phyloP scores from a whole-genome alignment of 2,797 vertebrate genomes.

The Rhadinocentrus ornatus region DNA sequence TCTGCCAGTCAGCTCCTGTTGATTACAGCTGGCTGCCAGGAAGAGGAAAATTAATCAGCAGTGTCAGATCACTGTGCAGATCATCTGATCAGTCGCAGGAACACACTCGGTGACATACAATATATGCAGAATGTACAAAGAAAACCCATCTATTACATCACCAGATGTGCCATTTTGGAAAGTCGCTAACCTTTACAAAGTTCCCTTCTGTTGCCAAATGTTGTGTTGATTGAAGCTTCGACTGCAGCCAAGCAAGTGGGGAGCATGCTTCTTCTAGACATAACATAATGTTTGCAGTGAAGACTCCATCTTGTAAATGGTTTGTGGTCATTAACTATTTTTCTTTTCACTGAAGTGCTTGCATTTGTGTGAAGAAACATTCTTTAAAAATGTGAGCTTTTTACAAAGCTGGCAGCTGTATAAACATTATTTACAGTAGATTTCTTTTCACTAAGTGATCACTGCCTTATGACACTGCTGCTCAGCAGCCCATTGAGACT shows the following conservation, averaged over 20 bases:
- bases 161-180: slow-evolving; percentile 33
- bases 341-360: slow-evolving; percentile 18
- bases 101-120: slow-evolving; percentile 44
- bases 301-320: slow-evolving; percentile 1
- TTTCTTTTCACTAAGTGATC: neutral
- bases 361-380: slow-evolving; percentile 1
- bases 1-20: slow-evolving; percentile 76
- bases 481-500: neutral
- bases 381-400: slow-evolving; percentile 1
- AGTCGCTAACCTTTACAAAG: slow-evolving; percentile 55
- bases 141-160: slow-evolving; percentile 38
- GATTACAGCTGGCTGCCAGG: slow-evolving; percentile 76
- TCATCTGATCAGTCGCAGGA: slow-evolving; percentile 60
- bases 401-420: neutral
- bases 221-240: slow-evolving; percentile 12
- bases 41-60: slow-evolving; percentile 68
- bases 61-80: slow-evolving; percentile 65
- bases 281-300: slow-evolving; percentile 13
- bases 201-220: slow-evolving; percentile 42
- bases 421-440: no score
- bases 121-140: slow-evolving; percentile 53
- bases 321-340: slow-evolving; percentile 24
- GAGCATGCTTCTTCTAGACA: slow-evolving; percentile 11
- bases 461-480: neutral
- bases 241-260: neutral